Base-by-base conservation (phyloP, 2,888 invertebrate species). In the Catocala sponsa region DNA sequence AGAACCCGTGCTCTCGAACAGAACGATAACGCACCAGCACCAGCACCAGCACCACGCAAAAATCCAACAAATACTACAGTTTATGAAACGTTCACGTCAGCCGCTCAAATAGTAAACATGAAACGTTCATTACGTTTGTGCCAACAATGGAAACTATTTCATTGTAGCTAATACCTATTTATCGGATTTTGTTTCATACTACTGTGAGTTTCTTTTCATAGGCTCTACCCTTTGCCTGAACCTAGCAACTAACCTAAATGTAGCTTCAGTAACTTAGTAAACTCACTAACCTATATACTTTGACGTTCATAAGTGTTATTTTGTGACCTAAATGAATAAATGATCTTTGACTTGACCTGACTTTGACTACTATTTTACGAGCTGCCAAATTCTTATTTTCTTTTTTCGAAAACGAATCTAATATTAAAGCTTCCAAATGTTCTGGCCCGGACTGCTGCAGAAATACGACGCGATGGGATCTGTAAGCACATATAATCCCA, bases 401-500 rank as follows among this genome's bases (percentile, higher is more conserved):
- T 12, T 12, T 12, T 4, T 5, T 12, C 13, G 7, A 55, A 61
- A 13, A 50, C 43, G 49, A 49, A 56, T 71, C 51, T 47, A 35
- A 59, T 61, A 25, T 38, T 42, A 15, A 63, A 59, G 46, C 0
- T 55, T 44, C 12, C 41, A 49, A 50, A 41, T 52, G 25, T 1
- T 41, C 44, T 65, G 55, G 65, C 65, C 65, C 43, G 43, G 49
- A 63, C 43, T 66, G 63, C 47, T 59, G 69, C 72, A 70, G 80
- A 80, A 82, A 81, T 81, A 78, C 69, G 76, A 65, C 69, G 70
- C 78, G 66, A 80, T 76, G 65, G 72, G 77, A 72, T 74, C 74
- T 67, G 73, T 76, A 79, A 85, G 81, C 83, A 80, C 83, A 86
- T 82, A 82, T 74, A 25, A 83, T 85, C 86, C 84, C 86, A 53